Evolutionary conservation across 2,797 vertebrate species (phyloP), one percentile per base, ranked within the genome.

Genomic region (Synaphobranchus kaupii): DNA sequence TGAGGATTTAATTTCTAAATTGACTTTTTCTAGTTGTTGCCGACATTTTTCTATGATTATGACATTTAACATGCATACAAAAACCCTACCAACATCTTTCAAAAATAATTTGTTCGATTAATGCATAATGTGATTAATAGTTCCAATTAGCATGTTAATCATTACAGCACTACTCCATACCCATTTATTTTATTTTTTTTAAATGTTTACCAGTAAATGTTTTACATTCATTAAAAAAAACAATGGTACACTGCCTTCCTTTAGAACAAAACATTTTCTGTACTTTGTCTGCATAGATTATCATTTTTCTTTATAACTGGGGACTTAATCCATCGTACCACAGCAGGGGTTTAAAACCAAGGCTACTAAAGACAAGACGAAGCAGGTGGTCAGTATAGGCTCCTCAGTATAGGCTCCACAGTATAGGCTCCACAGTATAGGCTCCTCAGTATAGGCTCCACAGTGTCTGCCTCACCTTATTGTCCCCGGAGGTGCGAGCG

Each of bases 381-480:
- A 60, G 28, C 66, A 68, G 66, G 2, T 28, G 66, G 66, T 78
- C 73, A 78, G 34, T 20, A 44, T 44, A 8, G 34, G 84, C 22
- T 13, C 15, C 60, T 78, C 73, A 78, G 34, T 20, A 44, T 44
- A 8, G 34, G 84, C 22, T 13, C 15, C 60, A n/a, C 73, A 78
- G 34, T 20, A 44, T 44, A 8, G 34, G 84, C 22, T 13, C 15
- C 60, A n/a, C 73, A 78, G 34, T 20, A 44, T 44, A 8, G 34
- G 84, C 22, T 13, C 15, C 60, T 78, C 73, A 78, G 34, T 20
- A 44, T 44, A 8, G 34, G 84, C 22, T 13, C 15, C 60, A n/a
- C n/a, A 22, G 3, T 6, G 20, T 13, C 60, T 60, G 90, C 85
- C 86, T 90, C 88, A 97, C 96, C 95, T 97, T 97, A 90, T 97